Conservation (phyloP, 2,888 invertebrate species). For the Cactoblastis cactorum region DNA sequence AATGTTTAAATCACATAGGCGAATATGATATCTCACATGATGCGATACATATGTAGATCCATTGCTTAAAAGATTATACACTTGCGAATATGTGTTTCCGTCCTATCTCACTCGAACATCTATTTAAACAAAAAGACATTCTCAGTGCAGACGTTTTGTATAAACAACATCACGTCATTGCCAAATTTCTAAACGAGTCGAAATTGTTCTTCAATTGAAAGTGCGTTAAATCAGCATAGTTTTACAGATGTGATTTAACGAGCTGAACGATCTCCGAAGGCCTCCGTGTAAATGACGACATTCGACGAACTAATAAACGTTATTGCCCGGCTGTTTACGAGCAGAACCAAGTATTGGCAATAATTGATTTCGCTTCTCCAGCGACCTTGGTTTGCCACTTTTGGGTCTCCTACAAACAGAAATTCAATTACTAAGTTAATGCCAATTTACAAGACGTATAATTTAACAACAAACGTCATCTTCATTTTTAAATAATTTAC, state of each 20-base stretch:
- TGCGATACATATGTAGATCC: no score
- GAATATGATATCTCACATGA: no score
- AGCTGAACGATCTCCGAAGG: conserved; percentile 50
- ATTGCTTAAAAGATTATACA: no score
- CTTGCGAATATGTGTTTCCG: no score
- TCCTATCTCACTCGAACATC: no score
- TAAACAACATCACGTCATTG: not conserved
- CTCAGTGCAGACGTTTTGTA: not conserved
- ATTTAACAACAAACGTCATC: no score
- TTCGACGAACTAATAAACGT: conserved; percentile 43
- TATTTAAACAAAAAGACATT: no score
- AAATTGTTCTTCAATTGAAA: conserved; percentile 1
- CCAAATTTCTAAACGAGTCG: not conserved
- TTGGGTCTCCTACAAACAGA: conserved; percentile 13
- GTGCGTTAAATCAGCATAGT: not conserved
- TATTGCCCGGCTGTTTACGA: conserved; percentile 40
- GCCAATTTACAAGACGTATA: no score
- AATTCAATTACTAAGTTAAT: conserved; percentile 3
- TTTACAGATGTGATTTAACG: conserved; percentile 36
- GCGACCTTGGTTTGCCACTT: conserved; percentile 32
- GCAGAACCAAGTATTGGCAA: conserved; percentile 33
- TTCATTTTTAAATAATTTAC: no score
- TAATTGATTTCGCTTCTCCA: conserved; percentile 33
- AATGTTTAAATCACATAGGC: no score
- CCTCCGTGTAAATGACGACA: conserved; percentile 35